Conservation (phyloP, 2,797 vertebrate species). For the Falco naumanni region DNA sequence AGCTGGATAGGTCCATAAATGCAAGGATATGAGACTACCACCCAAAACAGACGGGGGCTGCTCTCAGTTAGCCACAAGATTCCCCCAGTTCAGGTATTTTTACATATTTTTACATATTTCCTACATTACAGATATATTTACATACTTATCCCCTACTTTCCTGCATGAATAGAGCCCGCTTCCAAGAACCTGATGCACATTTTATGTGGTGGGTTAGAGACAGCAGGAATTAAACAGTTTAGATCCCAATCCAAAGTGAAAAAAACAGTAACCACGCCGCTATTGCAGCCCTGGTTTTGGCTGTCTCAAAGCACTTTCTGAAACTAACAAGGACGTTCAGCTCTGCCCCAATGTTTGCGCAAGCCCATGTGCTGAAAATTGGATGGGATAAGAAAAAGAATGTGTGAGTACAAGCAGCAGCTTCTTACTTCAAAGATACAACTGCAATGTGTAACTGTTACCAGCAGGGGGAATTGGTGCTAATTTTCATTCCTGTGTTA, state of each 20-base stretch:
- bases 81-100: neutral
- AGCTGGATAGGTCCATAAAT: neutral
- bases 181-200: neutral
- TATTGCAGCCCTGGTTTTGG: neutral
- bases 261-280: accelerated
- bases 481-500: neutral
- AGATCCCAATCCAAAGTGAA: accelerated
- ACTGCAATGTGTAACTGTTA: accelerated
- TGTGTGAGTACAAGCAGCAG: neutral
- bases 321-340: neutral
- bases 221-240: neutral
- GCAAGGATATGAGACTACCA: neutral
- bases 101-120: neutral
- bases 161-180: accelerated
- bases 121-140: neutral
- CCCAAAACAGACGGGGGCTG: accelerated
- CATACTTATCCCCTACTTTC: neutral
- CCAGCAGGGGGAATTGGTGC: neutral
- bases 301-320: neutral
- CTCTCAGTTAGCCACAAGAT: neutral
- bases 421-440: neutral
- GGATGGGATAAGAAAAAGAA: neutral
- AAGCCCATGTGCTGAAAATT: neutral
- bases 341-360: accelerated
- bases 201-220: neutral